phyloP scores from a whole-genome alignment of 1,140 invertebrate species.

The Megalopta genalis region DNA sequence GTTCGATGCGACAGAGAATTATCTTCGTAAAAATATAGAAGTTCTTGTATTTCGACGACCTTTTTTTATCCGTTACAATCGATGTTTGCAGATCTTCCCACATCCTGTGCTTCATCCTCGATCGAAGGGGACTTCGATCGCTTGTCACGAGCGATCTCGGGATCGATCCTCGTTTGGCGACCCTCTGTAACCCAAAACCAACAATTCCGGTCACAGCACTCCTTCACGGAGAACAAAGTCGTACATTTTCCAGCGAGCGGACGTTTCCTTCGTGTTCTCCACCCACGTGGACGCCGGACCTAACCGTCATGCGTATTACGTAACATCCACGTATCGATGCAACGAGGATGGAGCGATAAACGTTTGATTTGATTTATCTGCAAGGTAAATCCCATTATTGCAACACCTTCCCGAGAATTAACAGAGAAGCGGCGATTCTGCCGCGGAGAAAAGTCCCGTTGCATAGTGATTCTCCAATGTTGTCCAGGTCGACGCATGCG shows the following conservation, averaged over 20 bases:
- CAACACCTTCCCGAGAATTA: too few relatives aligned
- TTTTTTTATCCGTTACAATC: too few relatives aligned
- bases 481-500: too few relatives aligned
- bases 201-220: conserved; percentile 35
- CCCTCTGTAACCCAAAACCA: conserved; percentile 53
- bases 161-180: background rate
- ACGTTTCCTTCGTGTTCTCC: conserved; percentile 65
- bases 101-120: background rate
- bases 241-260: conserved; percentile 50
- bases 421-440: too few relatives aligned
- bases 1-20: too few relatives aligned
- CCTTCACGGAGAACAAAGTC: conserved; percentile 44
- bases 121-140: background rate
- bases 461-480: too few relatives aligned
- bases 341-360: conserved; percentile 9
- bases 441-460: too few relatives aligned
- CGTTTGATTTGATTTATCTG: background rate
- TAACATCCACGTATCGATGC: conserved; percentile 22
- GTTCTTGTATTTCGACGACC: too few relatives aligned
- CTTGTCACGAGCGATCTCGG: background rate
- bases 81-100: background rate
- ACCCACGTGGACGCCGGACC: conserved; percentile 54
- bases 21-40: too few relatives aligned
- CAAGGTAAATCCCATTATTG: too few relatives aligned
- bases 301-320: conserved; percentile 50